Conservation (phyloP, 1,140 invertebrate genomes). For the Melitaea cinxia region DNA sequence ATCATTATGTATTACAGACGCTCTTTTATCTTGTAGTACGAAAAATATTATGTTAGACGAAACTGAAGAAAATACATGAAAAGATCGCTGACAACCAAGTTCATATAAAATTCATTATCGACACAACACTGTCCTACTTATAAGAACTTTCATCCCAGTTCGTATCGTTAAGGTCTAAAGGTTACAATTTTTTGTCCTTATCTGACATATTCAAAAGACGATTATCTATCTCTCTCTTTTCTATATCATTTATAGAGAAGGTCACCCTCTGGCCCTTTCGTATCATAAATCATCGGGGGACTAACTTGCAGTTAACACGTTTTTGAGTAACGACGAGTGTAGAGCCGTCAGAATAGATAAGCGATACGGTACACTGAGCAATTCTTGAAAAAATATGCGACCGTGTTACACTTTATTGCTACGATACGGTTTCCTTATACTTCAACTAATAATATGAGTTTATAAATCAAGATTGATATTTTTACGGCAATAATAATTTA, state of each 20-base stretch:
- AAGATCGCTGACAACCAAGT: conserved; percentile 37
- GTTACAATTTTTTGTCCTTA: conserved; percentile 26
- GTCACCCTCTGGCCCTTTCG: conserved; percentile 29
- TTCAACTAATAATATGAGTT: too few species aligned
- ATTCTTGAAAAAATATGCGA: not conserved
- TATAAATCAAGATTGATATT: too few species aligned
- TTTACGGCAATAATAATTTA: too few species aligned
- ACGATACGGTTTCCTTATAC: not conserved
- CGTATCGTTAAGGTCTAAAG: conserved; percentile 16
- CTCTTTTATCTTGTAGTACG: conserved; percentile 21
- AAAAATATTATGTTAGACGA: conserved; percentile 21
- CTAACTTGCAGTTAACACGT: conserved; percentile 43
- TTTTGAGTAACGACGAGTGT: conserved; percentile 41
- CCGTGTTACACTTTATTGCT: not conserved
- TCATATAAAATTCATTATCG: conserved; percentile 41
- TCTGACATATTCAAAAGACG: conserved; percentile 2
- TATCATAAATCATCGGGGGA: conserved; percentile 40
- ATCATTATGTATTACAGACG: conserved; percentile 10
- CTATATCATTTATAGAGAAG: conserved; percentile 1
- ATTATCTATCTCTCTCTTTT: conserved; percentile 16
- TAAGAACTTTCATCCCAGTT: conserved; percentile 9
- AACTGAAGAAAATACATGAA: conserved; percentile 32
- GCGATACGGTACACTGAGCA: not conserved
- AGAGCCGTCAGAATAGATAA: conserved; percentile 24
- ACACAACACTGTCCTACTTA: conserved; percentile 30